phyloP scores from a whole-genome alignment of 2,888 invertebrate species.

The Hirtodrosophila alboralis region DNA sequence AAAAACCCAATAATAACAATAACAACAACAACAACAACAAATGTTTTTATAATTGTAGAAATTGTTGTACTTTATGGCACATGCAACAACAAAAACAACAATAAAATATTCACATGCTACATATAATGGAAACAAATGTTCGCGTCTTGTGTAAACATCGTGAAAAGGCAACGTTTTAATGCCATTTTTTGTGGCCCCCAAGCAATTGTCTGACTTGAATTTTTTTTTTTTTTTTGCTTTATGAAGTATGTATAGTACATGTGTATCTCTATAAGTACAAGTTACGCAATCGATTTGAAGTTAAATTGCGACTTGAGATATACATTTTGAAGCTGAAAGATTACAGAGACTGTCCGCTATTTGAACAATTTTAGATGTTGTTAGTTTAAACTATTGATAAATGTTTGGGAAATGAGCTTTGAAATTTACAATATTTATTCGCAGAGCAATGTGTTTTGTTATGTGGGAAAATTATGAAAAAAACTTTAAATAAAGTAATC shows the following conservation, averaged over 20 bases:
- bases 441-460: too few species aligned
- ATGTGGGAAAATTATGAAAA: too few species aligned
- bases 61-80: conserved; percentile 24
- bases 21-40: conserved; percentile 26
- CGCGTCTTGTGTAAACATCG: conserved; percentile 65
- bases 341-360: too few species aligned
- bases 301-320: not conserved
- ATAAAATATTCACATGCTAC: conserved; percentile 31
- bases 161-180: conserved; percentile 56
- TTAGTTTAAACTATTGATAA: not conserved
- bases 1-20: conserved; percentile 13
- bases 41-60: conserved; percentile 37
- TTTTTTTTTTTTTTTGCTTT: conserved; percentile 9
- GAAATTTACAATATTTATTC: too few species aligned
- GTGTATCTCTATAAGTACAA: not conserved
- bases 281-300: conserved; percentile 34
- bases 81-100: conserved; percentile 42
- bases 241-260: not conserved
- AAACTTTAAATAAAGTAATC: too few species aligned
- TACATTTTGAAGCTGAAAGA: not conserved
- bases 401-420: too few species aligned
- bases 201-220: conserved; percentile 47
- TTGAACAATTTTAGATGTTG: too few species aligned
- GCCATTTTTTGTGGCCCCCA: conserved; percentile 49
- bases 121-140: conserved; percentile 43